Evolutionary conservation across 1,140 invertebrate species (phyloP), one percentile per base, ranked within the genome.

Genomic region (Rhagoletis pomonella): DNA sequence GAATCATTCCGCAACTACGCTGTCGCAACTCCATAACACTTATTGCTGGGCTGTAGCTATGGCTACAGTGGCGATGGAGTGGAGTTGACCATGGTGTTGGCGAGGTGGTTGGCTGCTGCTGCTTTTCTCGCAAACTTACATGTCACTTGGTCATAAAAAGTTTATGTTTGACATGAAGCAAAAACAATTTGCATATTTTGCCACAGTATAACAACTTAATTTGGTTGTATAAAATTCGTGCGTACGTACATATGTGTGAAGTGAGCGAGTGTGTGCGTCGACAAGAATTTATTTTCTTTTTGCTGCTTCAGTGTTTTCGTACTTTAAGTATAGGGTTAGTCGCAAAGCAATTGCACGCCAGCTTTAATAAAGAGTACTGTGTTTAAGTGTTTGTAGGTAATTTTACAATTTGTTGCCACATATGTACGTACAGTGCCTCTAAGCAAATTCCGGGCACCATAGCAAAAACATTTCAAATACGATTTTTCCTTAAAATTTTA

Each of bases 181-280:
- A 86, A 88, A 87, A 88, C 87, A 88, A 88, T 88, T 88, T 88
- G 87, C 87, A 88, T 88, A 88, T 84, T 88, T 88, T 88, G 86
- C 67, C 67, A 19, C 6, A 59, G 39, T 85, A 81, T 88, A 84
- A 88, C 87, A 88, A 88, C 86, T 88, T 88, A 88, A 88, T 88
- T 88, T 88, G 81, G 73, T 81, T 87, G 87, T 86, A 81, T 9
- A n/a, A 81, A 81, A 67, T 47, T 88, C 44, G 81, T 55, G 81
- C 14, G 84, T 42, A 14, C n/a, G 42, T 6, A 2, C 29, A 42
- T 85, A 42, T 44, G 84, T 39, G 58, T 62, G 58, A 19, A 65
- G 85, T 9, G 60, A 65, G 42, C 19, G 62, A 64, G 85, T 62
- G 10, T 42, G 39, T 42, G 29, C 29, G 42, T 42, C 42, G 85